phyloP scores from a whole-genome alignment of 2,888 invertebrate genomes.

The Arge pagana region DNA sequence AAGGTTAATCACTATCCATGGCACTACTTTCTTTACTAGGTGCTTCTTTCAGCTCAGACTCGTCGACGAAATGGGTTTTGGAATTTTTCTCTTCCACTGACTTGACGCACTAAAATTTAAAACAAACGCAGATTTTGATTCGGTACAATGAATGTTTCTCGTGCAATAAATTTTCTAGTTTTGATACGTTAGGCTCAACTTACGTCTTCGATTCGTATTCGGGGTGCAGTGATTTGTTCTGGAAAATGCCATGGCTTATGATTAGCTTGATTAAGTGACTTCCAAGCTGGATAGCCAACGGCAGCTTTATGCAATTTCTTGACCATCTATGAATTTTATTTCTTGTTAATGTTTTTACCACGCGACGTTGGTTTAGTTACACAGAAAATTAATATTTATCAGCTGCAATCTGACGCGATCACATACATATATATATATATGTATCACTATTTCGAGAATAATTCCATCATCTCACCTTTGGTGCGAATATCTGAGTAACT shows the following conservation, averaged over 20 bases:
- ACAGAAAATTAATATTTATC: too few relatives aligned
- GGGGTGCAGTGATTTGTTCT: slow-evolving; percentile 76
- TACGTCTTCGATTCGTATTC: slow-evolving; percentile 74
- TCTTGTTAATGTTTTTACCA: neutral
- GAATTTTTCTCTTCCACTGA: slow-evolving; percentile 53
- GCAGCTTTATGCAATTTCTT: slow-evolving; percentile 82
- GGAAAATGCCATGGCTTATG: slow-evolving; percentile 88
- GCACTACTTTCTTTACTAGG: slow-evolving; percentile 44
- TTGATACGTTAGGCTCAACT: slow-evolving; percentile 55
- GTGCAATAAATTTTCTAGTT: neutral
- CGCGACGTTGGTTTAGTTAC: neutral
- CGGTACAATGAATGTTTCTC: neutral
- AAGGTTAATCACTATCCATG: slow-evolving; percentile 51
- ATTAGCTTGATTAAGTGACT: slow-evolving; percentile 72
- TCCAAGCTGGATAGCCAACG: slow-evolving; percentile 82
- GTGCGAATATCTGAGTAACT: slow-evolving; percentile 83
- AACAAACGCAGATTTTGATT: neutral
- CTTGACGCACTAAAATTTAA: slow-evolving; percentile 51
- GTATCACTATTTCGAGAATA: too few relatives aligned
- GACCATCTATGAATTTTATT: slow-evolving; percentile 63
- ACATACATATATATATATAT: too few relatives aligned
- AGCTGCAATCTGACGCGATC: too few relatives aligned
- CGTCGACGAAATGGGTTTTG: slow-evolving; percentile 53
- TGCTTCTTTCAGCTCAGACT: slow-evolving; percentile 50
- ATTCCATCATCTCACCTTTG: slow-evolving; percentile 64